Conservation (phyloP, 2,113 vertebrate species). For the Cebidichthys violaceus region DNA sequence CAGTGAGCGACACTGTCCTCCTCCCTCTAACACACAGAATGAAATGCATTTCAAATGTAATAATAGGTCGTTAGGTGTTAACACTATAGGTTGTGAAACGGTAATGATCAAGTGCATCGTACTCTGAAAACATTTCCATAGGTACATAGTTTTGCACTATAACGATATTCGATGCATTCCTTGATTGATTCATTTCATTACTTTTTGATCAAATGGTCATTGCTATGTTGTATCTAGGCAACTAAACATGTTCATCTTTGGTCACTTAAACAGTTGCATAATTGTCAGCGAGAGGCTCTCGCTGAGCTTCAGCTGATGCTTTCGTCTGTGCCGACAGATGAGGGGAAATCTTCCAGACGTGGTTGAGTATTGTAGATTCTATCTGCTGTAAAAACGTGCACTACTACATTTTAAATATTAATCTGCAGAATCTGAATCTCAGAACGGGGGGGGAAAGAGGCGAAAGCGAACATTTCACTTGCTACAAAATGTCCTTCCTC, state of each 20-base stretch:
- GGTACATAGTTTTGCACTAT: background rate
- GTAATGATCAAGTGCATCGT: slow-evolving; percentile 8
- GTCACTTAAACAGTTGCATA: background rate
- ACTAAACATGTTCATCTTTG: background rate
- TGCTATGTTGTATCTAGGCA: background rate
- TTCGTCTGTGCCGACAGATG: background rate
- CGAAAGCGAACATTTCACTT: background rate
- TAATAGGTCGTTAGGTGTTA: background rate
- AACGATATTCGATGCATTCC: background rate
- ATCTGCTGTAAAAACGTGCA: background rate
- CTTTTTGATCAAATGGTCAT: background rate
- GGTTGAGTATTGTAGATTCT: background rate
- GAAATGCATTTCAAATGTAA: too few species aligned
- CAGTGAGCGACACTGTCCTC: background rate
- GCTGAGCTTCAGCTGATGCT: background rate
- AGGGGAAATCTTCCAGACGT: background rate
- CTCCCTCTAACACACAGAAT: too few species aligned
- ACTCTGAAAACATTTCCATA: background rate
- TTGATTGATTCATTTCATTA: background rate
- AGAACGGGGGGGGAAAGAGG: background rate
- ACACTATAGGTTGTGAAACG: background rate
- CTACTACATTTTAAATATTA: background rate
- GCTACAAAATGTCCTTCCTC: background rate
- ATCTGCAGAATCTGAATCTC: background rate
- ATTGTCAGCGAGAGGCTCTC: background rate